Evolutionary conservation across 2,888 invertebrate genomes (phyloP), one percentile per base, ranked within the genome.

Genomic region (Thymelicus sylvestris): DNA sequence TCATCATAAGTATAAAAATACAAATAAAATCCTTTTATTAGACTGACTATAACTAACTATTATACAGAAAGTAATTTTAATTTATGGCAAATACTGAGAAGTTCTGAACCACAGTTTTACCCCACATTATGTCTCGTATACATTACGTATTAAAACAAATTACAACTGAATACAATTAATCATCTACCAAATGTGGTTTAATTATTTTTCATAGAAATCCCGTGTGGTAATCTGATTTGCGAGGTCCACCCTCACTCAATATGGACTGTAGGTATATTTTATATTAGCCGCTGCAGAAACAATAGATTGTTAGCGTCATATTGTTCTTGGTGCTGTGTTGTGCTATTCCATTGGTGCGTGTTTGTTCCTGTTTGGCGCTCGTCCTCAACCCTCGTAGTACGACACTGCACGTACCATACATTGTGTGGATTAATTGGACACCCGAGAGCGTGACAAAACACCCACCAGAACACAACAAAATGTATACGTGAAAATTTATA

Each of bases 141-240:
- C 0, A 19, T 19, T 1, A 19, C 19, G 19, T 19, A 19, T 19
- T 19, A 19, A 19, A 19, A 19, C 19, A 19, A 31, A 31, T 31
- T 5, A 31, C 31, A 31, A 31, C 31, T 31, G 8, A 44, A 44
- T 0, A 44, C 19, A 19, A 13, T 52, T 19, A 52, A 55, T 6
- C 55, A 6, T 31, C 55, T 12, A 55, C 12, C 31, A 31, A 8
- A 19, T 19, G 6, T 52, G 19, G 6, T 77, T 78, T 77, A 77
- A 75, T 77, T 77, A 75, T 72, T 73, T 74, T 76, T 74, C 74
- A 74, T 74, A 74, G 73, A 73, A 78, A 78, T 77, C 75, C 74
- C 74, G 68, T 57, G 66, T 70, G 72, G 55, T 75, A 77, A 78
- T 76, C 77, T 74, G 78, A 78, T 78, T 78, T 78, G 73, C 67